Evolutionary conservation across 1,140 invertebrate species (phyloP).

Genomic region (Bombus superbus): DNA sequence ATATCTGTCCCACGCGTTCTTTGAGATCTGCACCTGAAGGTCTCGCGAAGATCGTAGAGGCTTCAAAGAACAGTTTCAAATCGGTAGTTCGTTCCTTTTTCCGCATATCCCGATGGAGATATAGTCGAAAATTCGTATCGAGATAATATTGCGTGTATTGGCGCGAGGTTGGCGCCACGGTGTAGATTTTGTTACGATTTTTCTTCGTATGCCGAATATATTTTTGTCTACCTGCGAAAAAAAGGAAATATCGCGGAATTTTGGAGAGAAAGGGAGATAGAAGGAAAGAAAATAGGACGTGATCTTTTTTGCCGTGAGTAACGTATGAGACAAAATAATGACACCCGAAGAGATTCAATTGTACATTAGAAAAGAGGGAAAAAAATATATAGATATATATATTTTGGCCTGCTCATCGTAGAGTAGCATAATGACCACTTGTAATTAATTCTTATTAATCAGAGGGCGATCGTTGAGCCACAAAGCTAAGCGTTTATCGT

Average conservation of each 20-base stretch:
- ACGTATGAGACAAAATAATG: not conserved
- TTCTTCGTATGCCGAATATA: constrained; percentile 3
- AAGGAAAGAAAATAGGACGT: not conserved
- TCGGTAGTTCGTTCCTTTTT: constrained; percentile 66
- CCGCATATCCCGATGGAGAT: constrained; percentile 34
- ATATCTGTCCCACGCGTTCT: constrained; percentile 39
- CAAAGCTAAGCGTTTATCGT: constrained; percentile 36
- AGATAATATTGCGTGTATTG: constrained; percentile 20
- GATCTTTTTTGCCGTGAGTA: not conserved
- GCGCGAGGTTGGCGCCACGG: not conserved
- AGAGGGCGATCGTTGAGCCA: constrained; percentile 22
- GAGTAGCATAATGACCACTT: constrained; percentile 42
- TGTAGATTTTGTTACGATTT: not conserved
- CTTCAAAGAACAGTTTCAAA: constrained; percentile 39
- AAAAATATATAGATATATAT: not conserved
- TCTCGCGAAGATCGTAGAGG: not conserved
- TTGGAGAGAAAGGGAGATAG: not conserved
- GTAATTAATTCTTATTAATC: constrained; percentile 55
- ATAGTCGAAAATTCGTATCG: not conserved
- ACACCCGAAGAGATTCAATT: constrained; percentile 37
- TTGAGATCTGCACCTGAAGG: not conserved
- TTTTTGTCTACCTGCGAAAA: constrained; percentile 7
- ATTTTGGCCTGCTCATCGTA: constrained; percentile 58
- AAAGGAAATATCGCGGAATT: not conserved
- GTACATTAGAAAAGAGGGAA: constrained; percentile 40